Conservation (phyloP, 23 tunicate genomes). For the Phallusia fumigata region DNA sequence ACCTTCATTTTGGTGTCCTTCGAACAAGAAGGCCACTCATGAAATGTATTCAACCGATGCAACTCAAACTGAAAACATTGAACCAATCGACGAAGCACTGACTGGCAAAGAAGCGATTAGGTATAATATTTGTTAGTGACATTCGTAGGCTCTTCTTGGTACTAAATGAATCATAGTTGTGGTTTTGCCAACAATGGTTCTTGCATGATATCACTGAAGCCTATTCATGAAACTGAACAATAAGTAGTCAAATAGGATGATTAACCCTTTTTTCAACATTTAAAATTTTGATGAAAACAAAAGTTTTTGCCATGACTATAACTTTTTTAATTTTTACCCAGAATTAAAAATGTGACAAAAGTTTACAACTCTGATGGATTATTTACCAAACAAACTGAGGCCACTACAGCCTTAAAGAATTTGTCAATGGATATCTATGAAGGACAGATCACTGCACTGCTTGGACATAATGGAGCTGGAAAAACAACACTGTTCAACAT, state of each 20-base stretch:
- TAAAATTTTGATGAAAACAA: too few species aligned
- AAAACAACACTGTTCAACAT: constrained; percentile 93
- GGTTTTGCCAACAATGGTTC: too few species aligned
- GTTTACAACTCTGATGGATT: constrained; percentile 29
- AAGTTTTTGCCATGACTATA: background rate
- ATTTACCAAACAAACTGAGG: constrained; percentile 5
- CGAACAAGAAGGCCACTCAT: background rate
- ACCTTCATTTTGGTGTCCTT: constrained; percentile 81
- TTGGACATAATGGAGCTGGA: constrained; percentile 97
- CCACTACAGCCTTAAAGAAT: constrained; percentile 66
- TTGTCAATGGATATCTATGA: constrained; percentile 81
- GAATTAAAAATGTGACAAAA: constrained; percentile 58
- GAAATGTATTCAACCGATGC: background rate
- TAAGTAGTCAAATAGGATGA: too few species aligned
- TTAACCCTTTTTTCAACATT: too few species aligned
- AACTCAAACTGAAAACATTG: constrained; percentile 28
- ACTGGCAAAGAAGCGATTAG: constrained; percentile 67
- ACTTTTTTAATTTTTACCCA: background rate
- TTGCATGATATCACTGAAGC: too few species aligned
- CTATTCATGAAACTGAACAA: too few species aligned
- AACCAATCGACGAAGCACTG: constrained; percentile 50
- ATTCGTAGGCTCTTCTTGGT: too few species aligned
- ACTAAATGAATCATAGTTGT: too few species aligned
- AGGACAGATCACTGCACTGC: constrained; percentile 93
- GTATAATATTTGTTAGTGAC: constrained; percentile 12